phyloP scores from a whole-genome alignment of 1,140 invertebrate genomes.

The Euglossa dilemma region DNA sequence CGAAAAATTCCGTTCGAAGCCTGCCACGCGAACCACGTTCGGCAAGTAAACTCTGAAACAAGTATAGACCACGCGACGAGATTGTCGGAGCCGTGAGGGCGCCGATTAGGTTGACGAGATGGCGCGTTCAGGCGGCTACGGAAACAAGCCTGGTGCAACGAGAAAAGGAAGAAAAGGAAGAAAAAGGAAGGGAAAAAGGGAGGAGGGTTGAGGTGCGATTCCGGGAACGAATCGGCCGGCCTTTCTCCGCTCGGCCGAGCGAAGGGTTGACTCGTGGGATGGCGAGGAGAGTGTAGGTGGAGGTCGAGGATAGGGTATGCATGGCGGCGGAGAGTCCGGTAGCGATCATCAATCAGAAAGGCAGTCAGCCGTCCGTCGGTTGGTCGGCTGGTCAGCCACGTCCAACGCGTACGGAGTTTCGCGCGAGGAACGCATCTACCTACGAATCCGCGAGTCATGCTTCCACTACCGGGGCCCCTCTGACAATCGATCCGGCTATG shows the following conservation, averaged over 20 bases:
- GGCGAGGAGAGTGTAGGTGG: conserved; percentile 43
- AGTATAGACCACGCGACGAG: background rate
- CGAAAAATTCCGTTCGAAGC: too few species aligned
- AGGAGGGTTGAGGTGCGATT: conserved; percentile 64
- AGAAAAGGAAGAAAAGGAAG: background rate
- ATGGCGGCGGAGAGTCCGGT: conserved; percentile 80
- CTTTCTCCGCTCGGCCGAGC: conserved; percentile 30
- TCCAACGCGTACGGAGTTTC: conserved; percentile 68
- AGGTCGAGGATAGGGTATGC: conserved; percentile 74
- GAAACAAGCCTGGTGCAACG: conserved; percentile 36
- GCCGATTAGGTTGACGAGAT: conserved; percentile 20
- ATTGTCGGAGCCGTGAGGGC: background rate
- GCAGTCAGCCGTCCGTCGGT: conserved; percentile 80
- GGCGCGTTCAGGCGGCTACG: background rate
- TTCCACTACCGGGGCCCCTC: conserved; percentile 56
- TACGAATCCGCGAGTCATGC: conserved; percentile 69
- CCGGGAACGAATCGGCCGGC: conserved; percentile 59
- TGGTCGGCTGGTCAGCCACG: conserved; percentile 73
- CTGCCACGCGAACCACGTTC: background rate
- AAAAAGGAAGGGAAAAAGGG: background rate
- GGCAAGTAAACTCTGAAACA: background rate
- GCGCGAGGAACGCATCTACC: conserved; percentile 63
- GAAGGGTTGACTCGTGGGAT: conserved; percentile 59
- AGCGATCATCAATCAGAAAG: conserved; percentile 81
- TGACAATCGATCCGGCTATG: conserved; percentile 63